These are phyloP conservation scores for Microtus oregoni DNA, from an alignment of 2,113 vertebrate species.

Conservation along the genomic window DNA sequence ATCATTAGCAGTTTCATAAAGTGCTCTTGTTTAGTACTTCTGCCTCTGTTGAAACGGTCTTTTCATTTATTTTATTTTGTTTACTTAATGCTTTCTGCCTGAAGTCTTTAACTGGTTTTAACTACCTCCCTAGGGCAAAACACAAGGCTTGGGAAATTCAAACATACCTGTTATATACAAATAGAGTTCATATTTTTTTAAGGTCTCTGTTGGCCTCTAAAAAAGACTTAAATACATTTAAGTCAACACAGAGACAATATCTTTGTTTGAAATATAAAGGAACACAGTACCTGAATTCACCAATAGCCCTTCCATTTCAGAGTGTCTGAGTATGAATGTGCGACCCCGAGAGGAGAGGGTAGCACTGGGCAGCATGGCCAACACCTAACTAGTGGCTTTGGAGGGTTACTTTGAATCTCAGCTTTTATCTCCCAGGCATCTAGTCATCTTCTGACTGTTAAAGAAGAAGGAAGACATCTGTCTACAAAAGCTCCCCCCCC, in stretches of 20 bases:
- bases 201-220: constrained; percentile 68
- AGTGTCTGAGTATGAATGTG: neutral
- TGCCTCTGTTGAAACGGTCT: constrained; percentile 62
- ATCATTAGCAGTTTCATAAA: constrained; percentile 55
- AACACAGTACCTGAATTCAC: constrained; percentile 49
- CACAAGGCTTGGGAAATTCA: constrained; percentile 78
- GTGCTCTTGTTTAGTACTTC: constrained; percentile 46
- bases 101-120: constrained; percentile 73
- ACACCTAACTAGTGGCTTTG: neutral
- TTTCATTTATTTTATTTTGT: constrained; percentile 73
- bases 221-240: constrained; percentile 64
- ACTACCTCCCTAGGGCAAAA: constrained; percentile 69
- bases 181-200: constrained; percentile 71
- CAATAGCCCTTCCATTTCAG: constrained; percentile 47
- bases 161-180: constrained; percentile 74
- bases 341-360: neutral
- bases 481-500: constrained; percentile 1
- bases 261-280: constrained; percentile 68
- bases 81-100: constrained; percentile 69
- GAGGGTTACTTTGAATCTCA: constrained; percentile 14
- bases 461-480: constrained; percentile 48
- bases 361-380: neutral
- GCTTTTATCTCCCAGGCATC: constrained; percentile 48
- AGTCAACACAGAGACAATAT: constrained; percentile 67
- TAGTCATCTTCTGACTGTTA: constrained; percentile 56